Percentiles rank a stretch among this genome's conserved stretches.
Evolutionary conservation across 2,113 vertebrate genomes (phyloP).

Genomic region (Ploceus nigricollis): DNA sequence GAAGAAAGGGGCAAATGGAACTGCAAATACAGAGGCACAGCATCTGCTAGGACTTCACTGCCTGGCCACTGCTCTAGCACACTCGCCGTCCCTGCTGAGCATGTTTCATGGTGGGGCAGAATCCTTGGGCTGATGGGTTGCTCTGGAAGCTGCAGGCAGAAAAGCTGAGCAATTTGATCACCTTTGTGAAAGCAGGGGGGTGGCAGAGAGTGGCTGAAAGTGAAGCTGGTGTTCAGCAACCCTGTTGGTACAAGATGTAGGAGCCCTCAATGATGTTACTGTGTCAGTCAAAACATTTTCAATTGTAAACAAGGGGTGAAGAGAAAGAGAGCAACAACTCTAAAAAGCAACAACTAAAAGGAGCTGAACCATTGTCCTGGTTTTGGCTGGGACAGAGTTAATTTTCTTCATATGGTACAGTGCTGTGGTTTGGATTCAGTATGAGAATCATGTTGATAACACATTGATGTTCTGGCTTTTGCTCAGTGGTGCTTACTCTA

Average conservation of each 20-base stretch:
- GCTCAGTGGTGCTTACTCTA: neutral
- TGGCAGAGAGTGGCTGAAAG: neutral
- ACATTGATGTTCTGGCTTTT: neutral
- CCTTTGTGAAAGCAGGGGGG: neutral
- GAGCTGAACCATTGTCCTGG: neutral
- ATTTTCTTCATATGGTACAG: neutral
- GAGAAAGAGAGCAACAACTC: neutral
- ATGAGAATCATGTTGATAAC: neutral
- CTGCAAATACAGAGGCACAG: neutral
- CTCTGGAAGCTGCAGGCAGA: neutral
- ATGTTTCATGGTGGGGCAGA: rapidly evolving
- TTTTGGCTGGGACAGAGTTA: neutral
- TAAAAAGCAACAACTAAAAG: too few species aligned
- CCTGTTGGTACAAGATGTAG: rapidly evolving
- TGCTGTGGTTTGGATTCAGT: neutral
- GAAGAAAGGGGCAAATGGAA: neutral
- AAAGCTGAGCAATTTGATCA: rapidly evolving
- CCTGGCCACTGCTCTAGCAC: neutral
- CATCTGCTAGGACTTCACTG: neutral
- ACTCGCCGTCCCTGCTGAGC: neutral
- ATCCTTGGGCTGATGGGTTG: rapidly evolving
- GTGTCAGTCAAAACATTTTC: neutral
- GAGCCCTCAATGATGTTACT: neutral
- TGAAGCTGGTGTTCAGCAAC: neutral
- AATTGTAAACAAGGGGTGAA: neutral